Evolutionary conservation across 2,797 vertebrate genomes (phyloP), one percentile per base, ranked within the genome.

Genomic region (Sebastolobus altivelis): DNA sequence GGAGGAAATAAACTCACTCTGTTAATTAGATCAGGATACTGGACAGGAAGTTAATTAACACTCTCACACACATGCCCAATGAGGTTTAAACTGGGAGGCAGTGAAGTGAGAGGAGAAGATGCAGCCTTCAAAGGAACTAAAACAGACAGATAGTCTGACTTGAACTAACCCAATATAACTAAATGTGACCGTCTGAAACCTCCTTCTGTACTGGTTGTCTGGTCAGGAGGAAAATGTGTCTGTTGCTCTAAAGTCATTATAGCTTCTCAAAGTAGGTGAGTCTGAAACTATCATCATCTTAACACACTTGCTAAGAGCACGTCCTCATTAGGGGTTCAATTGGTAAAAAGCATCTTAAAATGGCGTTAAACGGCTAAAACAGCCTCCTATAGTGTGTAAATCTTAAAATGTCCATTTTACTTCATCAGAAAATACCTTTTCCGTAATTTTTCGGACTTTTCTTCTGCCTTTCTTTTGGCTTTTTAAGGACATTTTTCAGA

Each of bases 11-110:
- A 68, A 81, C 49, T 77, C 60, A 20, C 54, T 85, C 75, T 52
- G 85, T 88, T 79, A 89, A 92, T 91, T 89, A 89, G 84, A 91
- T 92, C 79, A 93, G 78, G 87, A 87, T 84, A 85, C 86, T 85
- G 76, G 89, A 83, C 84, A 79, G 89, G 79, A 91, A 86, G 78
- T 83, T 80, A 84, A 93, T 92, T 85, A 91, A 79, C 73, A 29
- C 82, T 56, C 35, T 46, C 31, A 59, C 62, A 82, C 77, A 69
- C 71, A 83, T n/a, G 49, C 22, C 58, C 8, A 70, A 22, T 8
- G 35, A 74, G 61, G 16, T 79, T 73, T 62, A 6, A 65, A 78
- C 70, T 56, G 29, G 54, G 71, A 72, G 38, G 52, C 3, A 0
- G 43, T 5, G 69, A 13, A 69, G 54, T 3, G 60, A 27, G 60